These are phyloP conservation scores for Cromileptes altivelis DNA, from an alignment of 2,113 vertebrate genomes.

Conservation along the genomic window DNA sequence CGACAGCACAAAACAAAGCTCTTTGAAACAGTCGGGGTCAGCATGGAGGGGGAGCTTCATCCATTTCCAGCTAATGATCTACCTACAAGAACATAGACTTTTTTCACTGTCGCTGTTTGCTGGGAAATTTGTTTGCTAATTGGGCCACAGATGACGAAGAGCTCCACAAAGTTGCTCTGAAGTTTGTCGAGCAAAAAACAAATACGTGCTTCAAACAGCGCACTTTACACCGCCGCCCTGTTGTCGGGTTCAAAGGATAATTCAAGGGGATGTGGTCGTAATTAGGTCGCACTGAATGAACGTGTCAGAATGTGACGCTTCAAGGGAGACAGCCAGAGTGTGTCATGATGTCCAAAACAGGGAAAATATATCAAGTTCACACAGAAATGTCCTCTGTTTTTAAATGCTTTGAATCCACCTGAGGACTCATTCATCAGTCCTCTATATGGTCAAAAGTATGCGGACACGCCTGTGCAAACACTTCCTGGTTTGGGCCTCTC, in stretches of 20 bases:
- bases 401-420: too few species aligned
- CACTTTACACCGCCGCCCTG: background rate
- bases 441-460: too few species aligned
- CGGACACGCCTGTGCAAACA: too few species aligned
- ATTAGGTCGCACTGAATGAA: constrained; percentile 19
- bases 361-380: too few species aligned
- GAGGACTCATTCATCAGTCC: too few species aligned
- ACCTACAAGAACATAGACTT: constrained; percentile 39
- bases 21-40: constrained; percentile 57
- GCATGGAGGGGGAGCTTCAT: constrained; percentile 30
- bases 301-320: background rate
- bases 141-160: constrained; percentile 65
- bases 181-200: constrained; percentile 56
- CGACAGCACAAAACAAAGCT: constrained; percentile 43
- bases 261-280: constrained; percentile 24
- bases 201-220: constrained; percentile 42
- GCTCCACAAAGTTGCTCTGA: constrained; percentile 38
- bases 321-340: background rate
- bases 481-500: too few species aligned
- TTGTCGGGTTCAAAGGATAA: constrained; percentile 5
- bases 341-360: background rate
- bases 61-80: constrained; percentile 65
- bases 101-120: constrained; percentile 25
- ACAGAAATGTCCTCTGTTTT: too few species aligned
- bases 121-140: constrained; percentile 66